Conservation (phyloP, 2,888 invertebrate species). For the Macrosoma leucophasiata region DNA sequence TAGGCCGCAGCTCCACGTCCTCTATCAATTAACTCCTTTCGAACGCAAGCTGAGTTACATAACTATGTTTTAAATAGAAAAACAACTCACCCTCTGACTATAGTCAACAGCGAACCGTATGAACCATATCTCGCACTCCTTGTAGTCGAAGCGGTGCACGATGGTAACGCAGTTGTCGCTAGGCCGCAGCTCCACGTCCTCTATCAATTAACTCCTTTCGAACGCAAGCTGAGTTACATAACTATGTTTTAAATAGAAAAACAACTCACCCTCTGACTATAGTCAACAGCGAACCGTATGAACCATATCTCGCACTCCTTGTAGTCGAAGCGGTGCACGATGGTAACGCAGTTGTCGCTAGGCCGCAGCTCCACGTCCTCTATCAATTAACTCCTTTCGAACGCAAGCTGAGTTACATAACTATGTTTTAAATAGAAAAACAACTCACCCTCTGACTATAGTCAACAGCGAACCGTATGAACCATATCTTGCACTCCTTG, state of each 20-base stretch:
- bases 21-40: too few species aligned
- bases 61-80: too few species aligned
- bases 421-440: too few species aligned
- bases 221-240: too few species aligned
- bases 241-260: too few species aligned
- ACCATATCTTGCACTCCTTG: conserved; percentile 98
- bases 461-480: conserved; percentile 95
- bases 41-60: too few species aligned
- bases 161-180: conserved; percentile 88
- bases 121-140: conserved; percentile 98
- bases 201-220: too few species aligned
- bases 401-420: too few species aligned
- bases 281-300: conserved; percentile 95
- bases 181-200: conserved; percentile 81
- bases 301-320: conserved; percentile 99
- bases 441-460: conserved; percentile 86
- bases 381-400: too few species aligned
- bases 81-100: conserved; percentile 85
- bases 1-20: conserved; percentile 81
- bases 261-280: conserved; percentile 87
- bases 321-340: conserved; percentile 93
- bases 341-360: conserved; percentile 86
- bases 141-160: conserved; percentile 93
- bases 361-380: conserved; percentile 83
- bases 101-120: conserved; percentile 95